Conservation (phyloP, 2,797 vertebrate genomes). For the Myiothlypis coronata region DNA sequence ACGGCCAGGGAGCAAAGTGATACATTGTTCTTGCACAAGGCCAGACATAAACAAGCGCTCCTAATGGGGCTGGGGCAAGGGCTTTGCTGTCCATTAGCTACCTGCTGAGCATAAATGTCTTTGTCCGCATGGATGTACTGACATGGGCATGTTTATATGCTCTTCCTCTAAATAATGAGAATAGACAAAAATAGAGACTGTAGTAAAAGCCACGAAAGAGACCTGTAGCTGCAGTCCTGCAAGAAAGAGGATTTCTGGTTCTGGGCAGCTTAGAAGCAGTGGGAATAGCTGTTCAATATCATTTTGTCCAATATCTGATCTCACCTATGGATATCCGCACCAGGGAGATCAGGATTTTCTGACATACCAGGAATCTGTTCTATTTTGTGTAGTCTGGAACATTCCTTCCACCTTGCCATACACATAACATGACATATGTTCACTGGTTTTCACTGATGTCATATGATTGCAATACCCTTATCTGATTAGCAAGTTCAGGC, state of each 20-base stretch:
- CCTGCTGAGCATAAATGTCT: neutral
- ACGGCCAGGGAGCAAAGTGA: neutral
- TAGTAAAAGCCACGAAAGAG: neutral
- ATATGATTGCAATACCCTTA: constrained; percentile 28
- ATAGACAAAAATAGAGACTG: neutral
- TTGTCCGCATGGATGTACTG: neutral
- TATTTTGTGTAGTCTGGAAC: neutral
- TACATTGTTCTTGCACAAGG: neutral
- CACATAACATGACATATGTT: neutral
- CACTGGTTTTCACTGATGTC: neutral
- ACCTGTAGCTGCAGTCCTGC: neutral
- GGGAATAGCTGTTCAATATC: neutral
- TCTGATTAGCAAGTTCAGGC: constrained; percentile 33
- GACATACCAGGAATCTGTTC: neutral
- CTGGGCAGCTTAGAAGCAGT: neutral
- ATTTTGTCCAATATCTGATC: neutral
- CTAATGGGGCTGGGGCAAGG: neutral
- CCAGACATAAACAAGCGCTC: neutral
- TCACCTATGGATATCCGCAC: neutral
- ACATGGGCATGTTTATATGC: neutral
- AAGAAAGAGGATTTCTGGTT: neutral
- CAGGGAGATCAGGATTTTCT: neutral
- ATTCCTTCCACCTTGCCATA: neutral
- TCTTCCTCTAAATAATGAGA: neutral
- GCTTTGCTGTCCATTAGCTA: neutral